Conservation (phyloP, 2,113 vertebrate genomes). For the Plecturocebus donacophilus region DNA sequence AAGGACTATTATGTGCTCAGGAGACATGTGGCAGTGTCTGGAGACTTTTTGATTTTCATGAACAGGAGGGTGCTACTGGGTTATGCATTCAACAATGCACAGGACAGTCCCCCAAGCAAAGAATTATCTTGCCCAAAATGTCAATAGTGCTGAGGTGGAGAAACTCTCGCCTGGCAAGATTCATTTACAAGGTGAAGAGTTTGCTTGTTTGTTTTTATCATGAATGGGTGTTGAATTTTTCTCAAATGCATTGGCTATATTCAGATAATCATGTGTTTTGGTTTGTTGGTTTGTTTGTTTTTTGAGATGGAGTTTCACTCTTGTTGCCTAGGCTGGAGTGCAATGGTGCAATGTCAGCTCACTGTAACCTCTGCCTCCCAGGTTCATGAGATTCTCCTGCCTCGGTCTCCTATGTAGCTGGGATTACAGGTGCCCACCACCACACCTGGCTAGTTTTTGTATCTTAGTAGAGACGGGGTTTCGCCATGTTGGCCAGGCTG, state of each 20-base stretch:
- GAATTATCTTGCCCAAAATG: not conserved
- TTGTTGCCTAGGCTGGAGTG: too few relatives aligned
- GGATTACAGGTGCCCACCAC: too few relatives aligned
- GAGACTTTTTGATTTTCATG: not conserved
- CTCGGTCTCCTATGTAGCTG: too few relatives aligned
- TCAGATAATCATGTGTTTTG: not conserved
- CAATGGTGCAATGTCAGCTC: too few relatives aligned
- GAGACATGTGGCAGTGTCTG: not conserved
- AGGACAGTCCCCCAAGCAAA: not conserved
- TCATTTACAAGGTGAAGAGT: not conserved
- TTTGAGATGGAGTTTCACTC: too few relatives aligned
- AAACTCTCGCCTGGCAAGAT: not conserved
- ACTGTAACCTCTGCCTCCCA: too few relatives aligned
- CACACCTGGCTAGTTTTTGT: too few relatives aligned
- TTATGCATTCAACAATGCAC: not conserved
- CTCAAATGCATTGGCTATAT: not conserved
- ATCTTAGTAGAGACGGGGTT: too few relatives aligned
- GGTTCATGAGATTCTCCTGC: too few relatives aligned
- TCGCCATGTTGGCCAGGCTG: too few relatives aligned
- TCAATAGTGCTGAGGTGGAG: not conserved
- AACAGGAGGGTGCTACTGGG: not conserved
- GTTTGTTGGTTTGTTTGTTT: too few relatives aligned
- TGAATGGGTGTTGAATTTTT: not conserved
- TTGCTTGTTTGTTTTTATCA: not conserved
- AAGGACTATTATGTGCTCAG: not conserved